These are phyloP conservation scores for Agapetus fuscipes DNA, from an alignment of 2,888 invertebrate species.

Conservation along the genomic window DNA sequence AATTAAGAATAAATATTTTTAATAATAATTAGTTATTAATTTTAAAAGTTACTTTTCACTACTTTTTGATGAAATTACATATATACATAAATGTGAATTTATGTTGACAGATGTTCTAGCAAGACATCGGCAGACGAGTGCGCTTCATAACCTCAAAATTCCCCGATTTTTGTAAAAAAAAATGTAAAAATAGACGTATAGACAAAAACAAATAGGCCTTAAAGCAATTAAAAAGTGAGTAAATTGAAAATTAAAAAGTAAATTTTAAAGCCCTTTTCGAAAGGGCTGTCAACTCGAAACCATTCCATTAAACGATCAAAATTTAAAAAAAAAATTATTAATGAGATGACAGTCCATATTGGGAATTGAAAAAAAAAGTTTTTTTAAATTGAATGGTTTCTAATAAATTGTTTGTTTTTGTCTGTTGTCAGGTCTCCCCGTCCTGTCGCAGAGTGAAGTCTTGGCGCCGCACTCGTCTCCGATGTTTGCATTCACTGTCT, in stretches of 20 bases:
- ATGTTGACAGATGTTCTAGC: background rate
- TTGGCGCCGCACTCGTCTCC: conserved; percentile 21
- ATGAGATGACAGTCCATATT: background rate
- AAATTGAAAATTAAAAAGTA: no score
- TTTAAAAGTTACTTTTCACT: background rate
- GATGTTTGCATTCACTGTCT: conserved; percentile 12
- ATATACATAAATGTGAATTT: background rate
- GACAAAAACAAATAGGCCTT: no score
- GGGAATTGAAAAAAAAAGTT: background rate
- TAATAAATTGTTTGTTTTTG: conserved; percentile 33
- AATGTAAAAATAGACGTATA: no score
- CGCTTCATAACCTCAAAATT: conserved; percentile 10
- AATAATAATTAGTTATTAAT: no score
- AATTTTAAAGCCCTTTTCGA: no score
- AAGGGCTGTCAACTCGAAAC: no score
- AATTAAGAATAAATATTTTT: no score
- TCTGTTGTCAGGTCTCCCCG: conserved; percentile 51
- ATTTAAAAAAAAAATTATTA: background rate
- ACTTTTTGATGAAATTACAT: no score
- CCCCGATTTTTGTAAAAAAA: background rate
- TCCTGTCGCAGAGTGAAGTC: conserved; percentile 28
- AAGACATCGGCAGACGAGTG: conserved; percentile 16
- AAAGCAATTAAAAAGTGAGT: no score
- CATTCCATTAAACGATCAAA: no score
- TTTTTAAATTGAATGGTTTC: conserved; percentile 17